phyloP scores from a whole-genome alignment of 2,888 invertebrate species.

The Tanypteryx hageni region DNA sequence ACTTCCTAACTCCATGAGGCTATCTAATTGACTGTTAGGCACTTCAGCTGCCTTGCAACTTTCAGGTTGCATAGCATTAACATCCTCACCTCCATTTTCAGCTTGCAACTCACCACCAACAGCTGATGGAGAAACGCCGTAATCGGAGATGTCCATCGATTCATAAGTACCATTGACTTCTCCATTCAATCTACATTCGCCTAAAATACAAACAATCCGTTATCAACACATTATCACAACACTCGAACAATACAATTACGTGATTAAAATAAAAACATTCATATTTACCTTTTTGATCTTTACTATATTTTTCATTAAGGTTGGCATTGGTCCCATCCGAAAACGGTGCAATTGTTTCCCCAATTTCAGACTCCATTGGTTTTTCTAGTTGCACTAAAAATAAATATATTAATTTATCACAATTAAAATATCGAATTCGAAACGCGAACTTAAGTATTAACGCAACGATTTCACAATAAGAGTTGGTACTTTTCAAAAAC shows the following conservation, averaged over 20 bases:
- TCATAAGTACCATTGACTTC: conserved; percentile 74
- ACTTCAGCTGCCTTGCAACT: conserved; percentile 66
- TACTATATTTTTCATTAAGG: conserved; percentile 36
- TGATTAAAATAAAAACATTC: conserved; percentile 60
- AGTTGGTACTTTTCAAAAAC: not conserved
- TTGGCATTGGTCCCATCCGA: conserved; percentile 62
- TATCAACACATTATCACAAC: conserved; percentile 57
- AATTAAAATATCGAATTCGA: not conserved
- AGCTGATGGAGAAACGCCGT: conserved; percentile 63
- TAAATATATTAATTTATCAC: not conserved
- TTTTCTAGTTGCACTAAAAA: conserved; percentile 46
- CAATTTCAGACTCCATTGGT: conserved; percentile 68
- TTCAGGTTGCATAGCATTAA: conserved; percentile 58
- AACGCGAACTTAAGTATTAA: not conserved
- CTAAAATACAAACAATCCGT: conserved; percentile 70
- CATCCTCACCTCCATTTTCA: conserved; percentile 64
- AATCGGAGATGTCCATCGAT: conserved; percentile 59
- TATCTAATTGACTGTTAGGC: conserved; percentile 67
- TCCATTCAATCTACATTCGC: conserved; percentile 74
- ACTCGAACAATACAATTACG: conserved; percentile 22
- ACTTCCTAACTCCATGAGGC: conserved; percentile 67
- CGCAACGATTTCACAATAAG: not conserved
- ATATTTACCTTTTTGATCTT: conserved; percentile 66
- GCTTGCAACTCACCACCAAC: conserved; percentile 66
- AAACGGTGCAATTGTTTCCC: conserved; percentile 66